Percentiles rank a stretch among this genome's conserved stretches.
phyloP scores from a whole-genome alignment of 2,888 invertebrate genomes.

The Melieria omissa region DNA sequence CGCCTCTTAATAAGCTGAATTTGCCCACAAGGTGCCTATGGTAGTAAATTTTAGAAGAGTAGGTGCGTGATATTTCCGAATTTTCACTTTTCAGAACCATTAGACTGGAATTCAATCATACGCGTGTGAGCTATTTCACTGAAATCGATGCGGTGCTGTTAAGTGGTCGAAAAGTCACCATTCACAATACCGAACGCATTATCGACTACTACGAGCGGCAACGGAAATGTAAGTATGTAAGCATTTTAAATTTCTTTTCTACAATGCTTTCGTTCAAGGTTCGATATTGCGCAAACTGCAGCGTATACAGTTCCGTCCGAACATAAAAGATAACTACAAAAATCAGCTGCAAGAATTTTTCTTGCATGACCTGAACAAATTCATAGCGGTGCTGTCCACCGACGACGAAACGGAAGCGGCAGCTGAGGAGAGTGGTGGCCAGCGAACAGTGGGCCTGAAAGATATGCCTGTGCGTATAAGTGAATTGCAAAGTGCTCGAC shows the following conservation, averaged over 20 bases:
- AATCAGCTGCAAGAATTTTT: conserved; percentile 61
- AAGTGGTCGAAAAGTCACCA: conserved; percentile 71
- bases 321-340: conserved; percentile 55
- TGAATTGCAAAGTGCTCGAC: neutral
- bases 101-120: conserved; percentile 88
- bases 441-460: conserved; percentile 48
- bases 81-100: conserved; percentile 72
- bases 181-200: conserved; percentile 53
- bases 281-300: conserved; percentile 63
- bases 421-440: neutral
- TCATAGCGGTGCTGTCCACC: conserved; percentile 50
- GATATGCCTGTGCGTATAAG: conserved; percentile 64
- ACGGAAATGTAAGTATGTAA: conserved; percentile 46
- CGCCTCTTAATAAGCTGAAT: conserved; percentile 73
- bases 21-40: conserved; percentile 70
- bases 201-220: conserved; percentile 50
- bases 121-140: conserved; percentile 83
- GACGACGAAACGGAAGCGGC: conserved; percentile 14
- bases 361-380: conserved; percentile 62
- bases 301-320: conserved; percentile 61
- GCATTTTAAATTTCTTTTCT: neutral
- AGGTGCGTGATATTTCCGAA: neutral
- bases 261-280: conserved; percentile 46
- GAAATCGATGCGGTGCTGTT: conserved; percentile 87
- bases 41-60: neutral